Evolutionary conservation across 2,888 invertebrate genomes (phyloP).

Genomic region (Argyra leucocephala): DNA sequence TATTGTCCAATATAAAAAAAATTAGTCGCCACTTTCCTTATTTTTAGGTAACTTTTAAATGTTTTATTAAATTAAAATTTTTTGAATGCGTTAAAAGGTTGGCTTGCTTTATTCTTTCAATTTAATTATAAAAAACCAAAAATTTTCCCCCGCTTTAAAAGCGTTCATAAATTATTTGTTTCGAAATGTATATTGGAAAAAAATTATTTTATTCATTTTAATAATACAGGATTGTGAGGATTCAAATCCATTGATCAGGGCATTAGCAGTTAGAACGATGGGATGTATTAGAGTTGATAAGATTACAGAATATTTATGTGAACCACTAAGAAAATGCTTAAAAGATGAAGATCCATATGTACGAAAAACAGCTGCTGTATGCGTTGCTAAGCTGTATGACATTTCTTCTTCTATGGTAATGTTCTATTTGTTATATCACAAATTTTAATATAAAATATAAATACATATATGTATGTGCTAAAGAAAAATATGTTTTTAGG

Average conservation of each 20-base stretch:
- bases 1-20: too few relatives aligned
- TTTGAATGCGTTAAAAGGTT: constrained; percentile 9
- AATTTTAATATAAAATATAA: neutral
- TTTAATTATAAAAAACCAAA: neutral
- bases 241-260: constrained; percentile 96
- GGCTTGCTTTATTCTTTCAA: constrained; percentile 8
- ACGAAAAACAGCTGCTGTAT: constrained; percentile 97
- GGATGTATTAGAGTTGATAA: constrained; percentile 99
- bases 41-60: neutral
- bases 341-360: constrained; percentile 97
- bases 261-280: constrained; percentile 97
- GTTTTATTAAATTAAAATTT: neutral
- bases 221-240: constrained; percentile 89
- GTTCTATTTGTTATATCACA: neutral
- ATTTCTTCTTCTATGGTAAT: constrained; percentile 69
- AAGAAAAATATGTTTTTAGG: constrained; percentile 20
- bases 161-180: neutral
- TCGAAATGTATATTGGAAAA: neutral
- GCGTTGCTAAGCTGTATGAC: constrained; percentile 97
- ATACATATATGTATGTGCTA: neutral
- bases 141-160: neutral
- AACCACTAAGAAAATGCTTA: constrained; percentile 87
- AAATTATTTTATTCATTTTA: neutral
- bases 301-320: constrained; percentile 98
- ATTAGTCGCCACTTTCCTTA: too few relatives aligned